phyloP scores from a whole-genome alignment of 1,140 invertebrate species.

The Formica selysi region DNA sequence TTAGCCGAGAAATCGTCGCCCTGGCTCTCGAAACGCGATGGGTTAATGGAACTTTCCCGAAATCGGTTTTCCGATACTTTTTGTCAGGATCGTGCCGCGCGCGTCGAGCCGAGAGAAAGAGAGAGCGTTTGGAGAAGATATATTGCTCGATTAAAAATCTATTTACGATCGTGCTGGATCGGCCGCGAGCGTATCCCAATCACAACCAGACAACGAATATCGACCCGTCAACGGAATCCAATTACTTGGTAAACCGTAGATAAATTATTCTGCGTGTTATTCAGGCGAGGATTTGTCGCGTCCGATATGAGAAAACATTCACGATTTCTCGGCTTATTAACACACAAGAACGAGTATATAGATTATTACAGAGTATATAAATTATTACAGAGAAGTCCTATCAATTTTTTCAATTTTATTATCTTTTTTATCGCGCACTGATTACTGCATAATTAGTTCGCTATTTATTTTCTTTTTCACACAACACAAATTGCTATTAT shows the following conservation, averaged over 20 bases:
- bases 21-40: slow-evolving; percentile 47
- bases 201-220: slow-evolving; percentile 27
- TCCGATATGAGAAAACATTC: neutral
- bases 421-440: neutral
- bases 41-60: slow-evolving; percentile 55
- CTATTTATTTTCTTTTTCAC: neutral
- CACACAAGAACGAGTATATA: neutral
- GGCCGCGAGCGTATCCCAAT: slow-evolving; percentile 5
- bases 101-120: neutral
- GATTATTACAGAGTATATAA: neutral
- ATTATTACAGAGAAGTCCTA: neutral
- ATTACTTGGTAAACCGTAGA: slow-evolving; percentile 35
- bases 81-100: neutral
- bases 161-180: slow-evolving; percentile 49
- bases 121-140: slow-evolving; percentile 47
- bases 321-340: neutral
- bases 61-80: slow-evolving; percentile 71
- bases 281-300: slow-evolving; percentile 38
- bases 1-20: slow-evolving; percentile 71
- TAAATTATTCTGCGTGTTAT: slow-evolving; percentile 50
- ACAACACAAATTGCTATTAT: slow-evolving; percentile 21
- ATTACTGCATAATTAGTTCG: neutral
- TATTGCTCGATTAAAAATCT: slow-evolving; percentile 65
- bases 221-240: slow-evolving; percentile 31
- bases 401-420: neutral